These are phyloP conservation scores for Tretioscincus oriximinensis DNA, from an alignment of 2,113 vertebrate genomes.

Conservation along the genomic window DNA sequence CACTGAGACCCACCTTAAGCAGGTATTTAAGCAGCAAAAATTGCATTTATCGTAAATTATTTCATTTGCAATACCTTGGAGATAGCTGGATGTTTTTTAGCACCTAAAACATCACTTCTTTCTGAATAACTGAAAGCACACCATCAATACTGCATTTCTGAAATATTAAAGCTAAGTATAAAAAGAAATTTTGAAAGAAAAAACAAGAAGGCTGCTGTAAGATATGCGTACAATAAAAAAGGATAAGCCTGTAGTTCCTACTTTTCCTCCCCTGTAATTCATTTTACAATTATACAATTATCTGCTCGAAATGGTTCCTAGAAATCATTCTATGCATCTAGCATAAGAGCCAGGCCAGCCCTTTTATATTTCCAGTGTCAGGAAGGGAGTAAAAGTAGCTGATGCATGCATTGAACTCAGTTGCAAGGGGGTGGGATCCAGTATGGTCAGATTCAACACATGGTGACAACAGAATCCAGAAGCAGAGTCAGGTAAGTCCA, in stretches of 20 bases:
- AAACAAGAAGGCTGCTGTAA: constrained; percentile 1
- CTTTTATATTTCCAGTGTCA: too few species aligned
- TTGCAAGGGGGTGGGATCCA: too few species aligned
- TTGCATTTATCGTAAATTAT: constrained; percentile 75
- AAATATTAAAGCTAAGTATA: constrained; percentile 44
- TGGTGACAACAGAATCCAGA: too few species aligned
- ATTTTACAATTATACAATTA: too few species aligned
- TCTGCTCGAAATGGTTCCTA: too few species aligned
- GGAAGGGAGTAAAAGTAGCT: too few species aligned
- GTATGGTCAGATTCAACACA: too few species aligned
- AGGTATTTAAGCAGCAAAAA: constrained; percentile 73
- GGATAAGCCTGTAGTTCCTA: background rate
- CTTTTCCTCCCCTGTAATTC: background rate
- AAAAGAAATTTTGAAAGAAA: constrained; percentile 56
- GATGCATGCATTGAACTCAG: too few species aligned
- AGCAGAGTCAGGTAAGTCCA: too few species aligned
- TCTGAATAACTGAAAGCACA: constrained; percentile 61
- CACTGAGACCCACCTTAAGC: constrained; percentile 66
- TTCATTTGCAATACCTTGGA: constrained; percentile 70
- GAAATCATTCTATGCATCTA: too few species aligned
- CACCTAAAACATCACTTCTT: constrained; percentile 67
- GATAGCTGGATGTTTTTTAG: constrained; percentile 72
- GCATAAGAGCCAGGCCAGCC: too few species aligned
- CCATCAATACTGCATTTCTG: constrained; percentile 49
- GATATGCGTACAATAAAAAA: background rate